Base-by-base conservation (phyloP, 2,113 vertebrate species). In the Muscicapa adusta region DNA sequence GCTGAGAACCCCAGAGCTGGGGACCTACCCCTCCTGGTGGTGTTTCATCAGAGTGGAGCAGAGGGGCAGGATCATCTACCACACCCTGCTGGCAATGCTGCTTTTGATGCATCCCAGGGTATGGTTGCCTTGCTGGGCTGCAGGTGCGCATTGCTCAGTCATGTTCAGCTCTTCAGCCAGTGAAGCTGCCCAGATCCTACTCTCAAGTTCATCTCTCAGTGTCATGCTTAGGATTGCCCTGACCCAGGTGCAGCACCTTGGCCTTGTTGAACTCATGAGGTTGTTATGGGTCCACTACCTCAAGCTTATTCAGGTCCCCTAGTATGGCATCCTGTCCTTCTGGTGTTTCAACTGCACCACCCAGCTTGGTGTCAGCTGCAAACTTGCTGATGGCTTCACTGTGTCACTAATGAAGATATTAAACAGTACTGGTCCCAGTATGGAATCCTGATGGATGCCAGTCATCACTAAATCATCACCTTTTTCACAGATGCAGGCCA, bases 91-190 rank as follows among this genome's bases (percentile, higher is more conserved):
- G n/a, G 47, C 20, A 26, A 19, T 2, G 1, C 31, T 47, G 8
- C 38, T 58, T 79, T 75, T 33, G 12, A 25, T 82, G 38, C 22
- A 90, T 40, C 20, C 16, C n/a, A 77, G 5, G 7, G 19, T 22
- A 43, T 4, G 5, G 5, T 9, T 1, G 1, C 12, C 22, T 67
- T n/a, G 89, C 60, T 82, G 48, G 26, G n/a, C 58, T 67, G 47
- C 3, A 8, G 43, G 15, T 1, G 2, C 28, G 53, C 9, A 19
- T 17, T 54, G 18, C 10, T 0, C 0, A 14, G 10, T 51, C 20
- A 71, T 18, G 16, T 42, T 10, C 18, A 36, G 36, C 7, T 51
- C 63, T 53, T 62, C 43, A 63, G 3, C 5, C 33, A 38, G 25
- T 53, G 43, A 57, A 78, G 25, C 10, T 34, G 4, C 22, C 3